Evolutionary conservation across 2,888 invertebrate species (phyloP).

Genomic region (Meandrusa payeni): DNA sequence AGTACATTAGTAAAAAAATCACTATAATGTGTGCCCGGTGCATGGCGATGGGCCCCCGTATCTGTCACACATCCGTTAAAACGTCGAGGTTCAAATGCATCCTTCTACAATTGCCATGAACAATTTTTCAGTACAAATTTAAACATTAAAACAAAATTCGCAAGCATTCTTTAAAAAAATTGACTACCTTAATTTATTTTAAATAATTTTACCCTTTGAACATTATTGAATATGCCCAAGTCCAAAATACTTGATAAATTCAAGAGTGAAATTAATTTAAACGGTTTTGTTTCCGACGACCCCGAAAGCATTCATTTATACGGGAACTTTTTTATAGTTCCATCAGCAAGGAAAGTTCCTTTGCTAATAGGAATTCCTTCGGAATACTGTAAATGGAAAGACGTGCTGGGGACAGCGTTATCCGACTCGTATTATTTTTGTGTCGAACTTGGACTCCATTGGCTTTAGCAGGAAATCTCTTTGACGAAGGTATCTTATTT

Average conservation of each 20-base stretch:
- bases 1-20: too few species aligned
- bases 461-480: conserved; percentile 59
- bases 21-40: too few species aligned
- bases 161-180: too few species aligned
- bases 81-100: too few species aligned
- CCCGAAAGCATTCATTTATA: conserved; percentile 65
- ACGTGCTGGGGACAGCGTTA: conserved; percentile 65
- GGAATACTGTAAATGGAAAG: conserved; percentile 70
- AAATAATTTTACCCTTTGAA: too few species aligned
- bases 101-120: too few species aligned
- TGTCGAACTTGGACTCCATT: conserved; percentile 52
- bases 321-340: conserved; percentile 66
- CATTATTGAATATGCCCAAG: background rate
- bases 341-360: conserved; percentile 67
- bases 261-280: conserved; percentile 39
- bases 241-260: conserved; percentile 2
- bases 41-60: too few species aligned
- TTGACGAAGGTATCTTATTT: conserved; percentile 38
- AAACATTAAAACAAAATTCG: too few species aligned
- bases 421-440: conserved; percentile 70
- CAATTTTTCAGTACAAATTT: too few species aligned
- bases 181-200: too few species aligned
- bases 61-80: too few species aligned
- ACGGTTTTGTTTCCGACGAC: conserved; percentile 56
- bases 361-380: conserved; percentile 73